Conservation (phyloP, 2,888 invertebrate genomes). For the Laspeyria flexula region DNA sequence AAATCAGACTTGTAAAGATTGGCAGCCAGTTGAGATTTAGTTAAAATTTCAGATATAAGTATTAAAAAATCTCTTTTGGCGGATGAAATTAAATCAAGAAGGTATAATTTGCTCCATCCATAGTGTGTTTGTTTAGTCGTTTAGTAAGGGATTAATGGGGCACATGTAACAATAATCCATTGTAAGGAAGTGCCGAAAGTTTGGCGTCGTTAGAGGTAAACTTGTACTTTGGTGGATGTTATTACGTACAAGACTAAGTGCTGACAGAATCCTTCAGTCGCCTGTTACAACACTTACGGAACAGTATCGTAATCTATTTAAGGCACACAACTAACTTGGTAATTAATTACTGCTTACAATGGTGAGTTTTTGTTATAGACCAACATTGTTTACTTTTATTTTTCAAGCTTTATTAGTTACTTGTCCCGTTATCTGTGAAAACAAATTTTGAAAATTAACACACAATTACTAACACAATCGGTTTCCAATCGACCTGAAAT, state of each 20-base stretch:
- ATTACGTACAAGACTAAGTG: slow-evolving; percentile 6
- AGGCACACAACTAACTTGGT: not conserved
- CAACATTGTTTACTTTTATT: too few species aligned
- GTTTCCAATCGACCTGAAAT: too few species aligned
- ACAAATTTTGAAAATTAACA: too few species aligned
- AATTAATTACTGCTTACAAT: not conserved
- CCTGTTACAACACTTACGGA: not conserved
- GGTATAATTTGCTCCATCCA: not conserved
- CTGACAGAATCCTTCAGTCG: slow-evolving; percentile 8
- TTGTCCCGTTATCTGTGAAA: too few species aligned
- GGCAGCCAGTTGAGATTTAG: too few species aligned
- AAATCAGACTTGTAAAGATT: too few species aligned
- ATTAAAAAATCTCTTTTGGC: not conserved
- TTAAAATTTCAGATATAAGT: too few species aligned
- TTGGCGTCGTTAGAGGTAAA: slow-evolving; percentile 8
- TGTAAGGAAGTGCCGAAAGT: slow-evolving; percentile 6
- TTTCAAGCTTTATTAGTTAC: too few species aligned
- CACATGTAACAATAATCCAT: slow-evolving; percentile 1
- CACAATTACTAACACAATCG: too few species aligned
- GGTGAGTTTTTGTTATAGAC: too few species aligned
- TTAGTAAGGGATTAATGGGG: not conserved
- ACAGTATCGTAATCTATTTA: slow-evolving; percentile 5
- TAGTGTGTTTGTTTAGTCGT: not conserved
- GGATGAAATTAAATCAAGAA: not conserved
- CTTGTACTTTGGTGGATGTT: slow-evolving; percentile 3